phyloP scores from a whole-genome alignment of 2,888 invertebrate genomes.

The Agrotis clavis region DNA sequence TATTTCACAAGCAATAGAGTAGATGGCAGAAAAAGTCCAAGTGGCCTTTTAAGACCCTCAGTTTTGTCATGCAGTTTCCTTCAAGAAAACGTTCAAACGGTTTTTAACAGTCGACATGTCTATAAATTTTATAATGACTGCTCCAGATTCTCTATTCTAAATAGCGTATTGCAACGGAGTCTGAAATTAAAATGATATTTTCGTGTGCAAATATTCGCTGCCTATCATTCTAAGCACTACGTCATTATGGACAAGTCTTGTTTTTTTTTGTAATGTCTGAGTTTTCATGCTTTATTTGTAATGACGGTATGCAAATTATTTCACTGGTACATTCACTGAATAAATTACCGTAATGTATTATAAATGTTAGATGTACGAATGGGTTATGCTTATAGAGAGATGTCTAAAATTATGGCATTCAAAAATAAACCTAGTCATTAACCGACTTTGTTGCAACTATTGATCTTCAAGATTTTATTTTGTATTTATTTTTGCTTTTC shows the following conservation, averaged over 20 bases:
- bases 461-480: too few relatives aligned
- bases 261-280: slow-evolving; percentile 20
- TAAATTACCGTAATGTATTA: neutral
- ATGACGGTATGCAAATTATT: slow-evolving; percentile 11
- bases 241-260: slow-evolving; percentile 45
- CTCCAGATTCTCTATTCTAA: slow-evolving; percentile 26
- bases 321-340: neutral
- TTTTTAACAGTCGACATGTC: slow-evolving; percentile 18
- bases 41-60: too few relatives aligned
- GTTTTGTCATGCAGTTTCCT: neutral
- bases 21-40: too few relatives aligned
- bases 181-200: slow-evolving; percentile 79
- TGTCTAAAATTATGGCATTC: neutral
- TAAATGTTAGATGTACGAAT: neutral
- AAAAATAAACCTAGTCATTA: neutral
- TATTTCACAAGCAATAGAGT: too few relatives aligned
- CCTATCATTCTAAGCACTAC: slow-evolving; percentile 50
- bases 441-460: too few relatives aligned
- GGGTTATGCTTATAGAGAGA: too few relatives aligned
- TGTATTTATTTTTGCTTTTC: too few relatives aligned
- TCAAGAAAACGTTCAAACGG: neutral
- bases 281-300: slow-evolving; percentile 31
- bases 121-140: slow-evolving; percentile 25
- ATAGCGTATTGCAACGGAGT: slow-evolving; percentile 59
- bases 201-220: slow-evolving; percentile 68